Base-by-base conservation (phyloP, 1,140 invertebrate species). In the Bombus waltoni region DNA sequence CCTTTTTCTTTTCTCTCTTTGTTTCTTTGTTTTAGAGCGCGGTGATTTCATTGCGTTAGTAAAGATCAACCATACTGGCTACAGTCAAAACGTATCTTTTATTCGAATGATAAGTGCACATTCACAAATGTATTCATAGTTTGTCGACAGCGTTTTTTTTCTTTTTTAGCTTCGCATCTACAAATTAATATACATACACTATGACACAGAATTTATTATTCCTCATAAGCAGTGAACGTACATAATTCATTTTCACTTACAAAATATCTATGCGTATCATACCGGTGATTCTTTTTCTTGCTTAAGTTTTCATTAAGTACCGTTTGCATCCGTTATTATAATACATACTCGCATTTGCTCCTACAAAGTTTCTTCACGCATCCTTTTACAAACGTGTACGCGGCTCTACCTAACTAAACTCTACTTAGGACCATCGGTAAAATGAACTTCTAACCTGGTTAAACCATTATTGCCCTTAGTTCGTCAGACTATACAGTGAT, bases 161-260 rank as follows among this genome's bases (percentile, higher is more conserved):
- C 10, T 62, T 62, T n/a, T 62, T 62, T 53, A 66, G 38, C 72
- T 65, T 76, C 53, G 84, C 59, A 32, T 71, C 85, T 81, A 87
- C 70, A 53, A 89, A 88, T 68, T 73, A 90, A 75, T 62, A 86
- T 81, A 78, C 71, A 88, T 87, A 87, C 87, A 89, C 89, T 92
- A 93, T 94, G 92, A 95, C 93, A 94, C 92, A 94, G 88, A 94
- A 92, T 93, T 93, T 93, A 92, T 94, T 94, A 91, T 92, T 94
- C 88, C 88, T 90, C 93, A 91, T 91, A 94, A 94, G 93, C 92
- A 93, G 88, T 91, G 90, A 93, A 94, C 88, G 88, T 94, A 93
- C 91, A 95, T 87, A 88, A 92, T 82, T 92, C 90, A 92, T 89
- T 93, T 93, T 94, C 91, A 92, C 90, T 94, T 94, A 93, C 91